These are phyloP conservation scores for Trachelus troglodyta DNA, from an alignment of 2,888 invertebrate species.

Conservation along the genomic window DNA sequence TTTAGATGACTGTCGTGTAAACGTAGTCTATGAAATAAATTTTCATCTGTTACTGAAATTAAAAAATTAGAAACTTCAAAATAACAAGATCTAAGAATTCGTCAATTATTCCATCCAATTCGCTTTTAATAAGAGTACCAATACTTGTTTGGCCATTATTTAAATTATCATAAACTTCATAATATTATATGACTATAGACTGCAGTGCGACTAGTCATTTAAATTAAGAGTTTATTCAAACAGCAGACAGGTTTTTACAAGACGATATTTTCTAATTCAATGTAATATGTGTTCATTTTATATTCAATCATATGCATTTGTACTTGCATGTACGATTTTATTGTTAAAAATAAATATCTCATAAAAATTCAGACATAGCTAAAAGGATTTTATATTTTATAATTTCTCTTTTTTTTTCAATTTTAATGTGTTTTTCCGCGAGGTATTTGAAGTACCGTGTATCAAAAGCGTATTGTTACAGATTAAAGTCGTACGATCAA, in stretches of 20 bases:
- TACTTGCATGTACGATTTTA: not conserved
- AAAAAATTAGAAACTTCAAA: not conserved
- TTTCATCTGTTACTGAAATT: not conserved
- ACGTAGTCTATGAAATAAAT: not conserved
- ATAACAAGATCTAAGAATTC: not conserved
- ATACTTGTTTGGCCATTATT: not conserved
- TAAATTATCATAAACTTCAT: not conserved
- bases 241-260: not conserved
- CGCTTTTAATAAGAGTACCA: not conserved
- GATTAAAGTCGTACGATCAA: not conserved
- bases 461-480: not conserved
- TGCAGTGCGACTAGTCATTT: not conserved
- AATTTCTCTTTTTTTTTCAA: not conserved
- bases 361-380: not conserved
- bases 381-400: not conserved
- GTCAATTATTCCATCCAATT: not conserved
- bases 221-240: not conserved
- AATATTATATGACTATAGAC: not conserved
- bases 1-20: no score
- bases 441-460: not conserved
- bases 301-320: not conserved
- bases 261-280: not conserved
- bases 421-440: not conserved
- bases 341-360: not conserved
- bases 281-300: not conserved